Evolutionary conservation across 2,888 invertebrate genomes (phyloP), one percentile per base, ranked within the genome.

Genomic region (Phortica okadai): DNA sequence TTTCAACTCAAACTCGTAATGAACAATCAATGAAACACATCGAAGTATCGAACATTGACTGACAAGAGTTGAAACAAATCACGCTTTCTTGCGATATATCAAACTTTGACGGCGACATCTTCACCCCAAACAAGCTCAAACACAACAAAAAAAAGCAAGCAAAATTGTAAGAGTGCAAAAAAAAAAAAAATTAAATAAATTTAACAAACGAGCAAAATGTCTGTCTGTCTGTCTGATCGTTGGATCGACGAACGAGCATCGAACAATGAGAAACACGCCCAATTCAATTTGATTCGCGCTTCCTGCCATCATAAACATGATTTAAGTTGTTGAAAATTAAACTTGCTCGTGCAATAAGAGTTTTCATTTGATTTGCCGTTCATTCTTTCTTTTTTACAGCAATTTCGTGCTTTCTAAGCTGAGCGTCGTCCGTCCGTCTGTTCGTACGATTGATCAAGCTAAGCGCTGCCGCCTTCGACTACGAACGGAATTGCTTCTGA

Each of bases 71-170:
- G 81, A 80, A 83, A 86, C 85, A 85, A 85, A 85, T 85, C 87
- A 85, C 86, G 85, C 84, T 87, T 84, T 75, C 64, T 56, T 69
- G 74, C 75, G 87, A 88, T 88, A 86, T 84, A 85, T 84, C 84
- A 76, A 88, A 82, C 33, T 33, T 33, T 62, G 62, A 76, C 82
- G 80, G 74, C 16, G 78, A 64, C 79, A 75, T 64, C 74, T 54
- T 42, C 74, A 74, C 44, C 73, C n/a, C n/a, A 7, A 41, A 4
- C 8, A n/a, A 67, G 11, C 16, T 44, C 11, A 66, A 50, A 21
- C 14, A 16, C 44, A 56, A 56, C 2, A 16, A 6, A 56, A 56
- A 56, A 14, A 56, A 56, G 6, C n/a, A 56, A 67, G 44, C 14
- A 45, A 11, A 16, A 41, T 10, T 25, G 64, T 41, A 14, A 42